These are phyloP conservation scores for Bujurquina vittata DNA, from an alignment of 2,113 vertebrate genomes.

Conservation along the genomic window DNA sequence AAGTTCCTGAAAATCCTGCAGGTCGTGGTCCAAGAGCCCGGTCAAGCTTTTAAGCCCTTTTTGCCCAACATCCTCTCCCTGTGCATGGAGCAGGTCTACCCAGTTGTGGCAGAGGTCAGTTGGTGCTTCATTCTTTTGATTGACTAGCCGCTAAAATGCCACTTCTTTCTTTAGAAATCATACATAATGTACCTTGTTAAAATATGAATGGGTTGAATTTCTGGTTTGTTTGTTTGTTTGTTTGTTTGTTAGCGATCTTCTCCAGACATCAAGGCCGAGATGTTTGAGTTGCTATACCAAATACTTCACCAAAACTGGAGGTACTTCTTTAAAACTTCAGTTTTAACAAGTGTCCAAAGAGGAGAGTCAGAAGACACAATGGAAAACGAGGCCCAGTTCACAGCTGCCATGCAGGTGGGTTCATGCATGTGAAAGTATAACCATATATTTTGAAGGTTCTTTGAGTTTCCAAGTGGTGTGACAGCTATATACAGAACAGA, in stretches of 20 bases:
- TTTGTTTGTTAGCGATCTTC: slow-evolving; percentile 86
- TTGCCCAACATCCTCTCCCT: slow-evolving; percentile 94
- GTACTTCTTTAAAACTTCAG: slow-evolving; percentile 95
- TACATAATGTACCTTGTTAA: neutral
- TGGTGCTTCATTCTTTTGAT: neutral
- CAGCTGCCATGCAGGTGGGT: slow-evolving; percentile 95
- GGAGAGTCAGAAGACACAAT: slow-evolving; percentile 89
- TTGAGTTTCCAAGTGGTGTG: too few species aligned
- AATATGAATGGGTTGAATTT: neutral
- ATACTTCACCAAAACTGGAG: slow-evolving; percentile 98
- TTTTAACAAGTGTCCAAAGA: slow-evolving; percentile 92
- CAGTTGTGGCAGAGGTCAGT: slow-evolving; percentile 95
- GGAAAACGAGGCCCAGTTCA: slow-evolving; percentile 97
- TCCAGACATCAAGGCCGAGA: slow-evolving; percentile 94
- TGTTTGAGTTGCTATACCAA: slow-evolving; percentile 97
- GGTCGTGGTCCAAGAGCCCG: slow-evolving; percentile 97
- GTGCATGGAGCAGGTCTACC: slow-evolving; percentile 98
- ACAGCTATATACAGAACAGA: neutral
- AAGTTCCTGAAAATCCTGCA: slow-evolving; percentile 98
- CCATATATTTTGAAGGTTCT: too few species aligned
- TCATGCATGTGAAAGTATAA: neutral
- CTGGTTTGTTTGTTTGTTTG: neutral
- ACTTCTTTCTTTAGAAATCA: neutral
- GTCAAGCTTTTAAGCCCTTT: slow-evolving; percentile 96
- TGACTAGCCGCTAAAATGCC: neutral